Conservation (phyloP, 2,797 vertebrate species). For the Channallabes apus region DNA sequence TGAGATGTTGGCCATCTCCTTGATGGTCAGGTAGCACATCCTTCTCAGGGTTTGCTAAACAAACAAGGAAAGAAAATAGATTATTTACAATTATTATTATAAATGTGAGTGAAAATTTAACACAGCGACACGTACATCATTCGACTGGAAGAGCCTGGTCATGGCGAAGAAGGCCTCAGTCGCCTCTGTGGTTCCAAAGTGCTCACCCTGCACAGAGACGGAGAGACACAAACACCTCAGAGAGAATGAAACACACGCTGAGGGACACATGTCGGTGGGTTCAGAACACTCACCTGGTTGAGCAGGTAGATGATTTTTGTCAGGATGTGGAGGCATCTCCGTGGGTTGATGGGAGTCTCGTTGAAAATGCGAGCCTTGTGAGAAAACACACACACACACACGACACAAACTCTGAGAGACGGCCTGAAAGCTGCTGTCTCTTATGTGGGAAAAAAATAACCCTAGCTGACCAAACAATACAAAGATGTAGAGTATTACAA, state of each 20-base stretch:
- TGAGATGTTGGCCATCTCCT: constrained; percentile 98
- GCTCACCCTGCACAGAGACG: constrained; percentile 83
- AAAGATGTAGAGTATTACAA: not conserved
- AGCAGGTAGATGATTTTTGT: constrained; percentile 98
- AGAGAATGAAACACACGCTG: not conserved
- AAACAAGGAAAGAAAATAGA: not conserved
- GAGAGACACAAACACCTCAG: not conserved
- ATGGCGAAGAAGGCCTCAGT: constrained; percentile 98
- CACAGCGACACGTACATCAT: constrained; percentile 80
- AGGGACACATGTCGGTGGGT: not conserved
- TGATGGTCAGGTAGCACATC: constrained; percentile 98
- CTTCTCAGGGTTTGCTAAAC: constrained; percentile 92
- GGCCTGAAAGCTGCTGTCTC: not conserved
- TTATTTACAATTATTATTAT: not conserved
- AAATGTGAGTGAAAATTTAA: not conserved
- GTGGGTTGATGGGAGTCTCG: constrained; percentile 95
- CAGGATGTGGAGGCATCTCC: constrained; percentile 96
- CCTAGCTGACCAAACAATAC: too few species aligned
- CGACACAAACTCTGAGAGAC: not conserved
- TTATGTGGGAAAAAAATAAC: too few species aligned
- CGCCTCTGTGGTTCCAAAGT: constrained; percentile 95
- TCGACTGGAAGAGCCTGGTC: constrained; percentile 96
- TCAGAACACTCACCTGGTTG: constrained; percentile 83
- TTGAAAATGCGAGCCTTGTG: constrained; percentile 93
- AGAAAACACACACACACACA: not conserved